Evolutionary conservation across 2,113 vertebrate genomes (phyloP).

Genomic region (Aphelocoma coerulescens): DNA sequence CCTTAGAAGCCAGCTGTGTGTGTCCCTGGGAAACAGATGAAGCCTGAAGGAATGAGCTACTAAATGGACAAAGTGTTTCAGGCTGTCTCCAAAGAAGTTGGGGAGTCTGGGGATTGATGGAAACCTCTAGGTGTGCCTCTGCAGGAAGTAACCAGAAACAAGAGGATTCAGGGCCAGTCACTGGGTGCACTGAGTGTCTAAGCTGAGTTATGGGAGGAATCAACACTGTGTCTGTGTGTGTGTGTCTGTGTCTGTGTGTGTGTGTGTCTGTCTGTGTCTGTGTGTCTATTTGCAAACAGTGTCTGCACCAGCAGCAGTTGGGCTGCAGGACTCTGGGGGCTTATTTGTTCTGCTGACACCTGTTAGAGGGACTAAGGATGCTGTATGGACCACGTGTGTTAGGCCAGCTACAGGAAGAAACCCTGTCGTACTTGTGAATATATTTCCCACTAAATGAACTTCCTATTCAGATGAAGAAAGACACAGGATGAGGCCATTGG

Average conservation of each 20-base stretch:
- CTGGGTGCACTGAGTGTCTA: background rate
- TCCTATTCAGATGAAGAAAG: background rate
- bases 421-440: background rate
- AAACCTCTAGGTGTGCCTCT: background rate
- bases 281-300: background rate
- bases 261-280: background rate
- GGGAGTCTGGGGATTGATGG: background rate
- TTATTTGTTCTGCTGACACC: background rate
- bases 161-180: background rate
- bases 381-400: background rate
- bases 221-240: background rate
- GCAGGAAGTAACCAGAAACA: background rate
- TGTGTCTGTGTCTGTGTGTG: background rate
- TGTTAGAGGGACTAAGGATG: background rate
- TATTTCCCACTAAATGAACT: background rate
- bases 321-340: background rate
- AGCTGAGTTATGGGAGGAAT: background rate
- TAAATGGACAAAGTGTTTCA: background rate
- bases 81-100: background rate
- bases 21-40: background rate
- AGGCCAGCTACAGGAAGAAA: background rate
- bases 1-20: background rate
- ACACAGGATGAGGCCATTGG: background rate
- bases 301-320: background rate
- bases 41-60: background rate